A percentile compares a stretch with the other conserved stretches of the same genome.
Evolutionary conservation across 2,113 vertebrate genomes (phyloP).

Genomic region (Heterotis niloticus): DNA sequence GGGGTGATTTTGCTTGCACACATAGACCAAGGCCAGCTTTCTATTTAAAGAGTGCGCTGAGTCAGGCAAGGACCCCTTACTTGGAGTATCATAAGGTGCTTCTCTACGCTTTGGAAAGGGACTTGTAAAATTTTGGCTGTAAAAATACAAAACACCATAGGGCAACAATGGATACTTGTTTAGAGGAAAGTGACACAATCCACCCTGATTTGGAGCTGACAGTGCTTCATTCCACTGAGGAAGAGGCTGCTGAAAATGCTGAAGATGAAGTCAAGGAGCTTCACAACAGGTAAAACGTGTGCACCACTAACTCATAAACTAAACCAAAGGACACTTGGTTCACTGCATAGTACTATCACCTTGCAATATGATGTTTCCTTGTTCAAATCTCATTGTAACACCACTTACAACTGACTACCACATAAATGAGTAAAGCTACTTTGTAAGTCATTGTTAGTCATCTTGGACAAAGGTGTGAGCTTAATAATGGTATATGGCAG

Average conservation of each 20-base stretch:
- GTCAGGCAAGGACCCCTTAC: constrained; percentile 61
- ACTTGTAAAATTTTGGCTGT: not conserved
- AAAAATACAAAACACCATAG: no score
- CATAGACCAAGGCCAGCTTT: constrained; percentile 50
- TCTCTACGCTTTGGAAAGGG: constrained; percentile 13
- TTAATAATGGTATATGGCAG: no score
- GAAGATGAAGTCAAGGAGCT: constrained; percentile 68
- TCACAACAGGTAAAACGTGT: constrained; percentile 67
- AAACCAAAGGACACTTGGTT: no score
- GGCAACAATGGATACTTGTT: constrained; percentile 53
- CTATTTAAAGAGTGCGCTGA: constrained; percentile 88
- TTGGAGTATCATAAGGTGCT: constrained; percentile 30
- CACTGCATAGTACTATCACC: no score
- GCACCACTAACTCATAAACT: not conserved
- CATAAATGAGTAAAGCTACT: no score
- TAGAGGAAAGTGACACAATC: constrained; percentile 46
- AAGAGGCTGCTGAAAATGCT: constrained; percentile 25
- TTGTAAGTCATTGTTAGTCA: no score
- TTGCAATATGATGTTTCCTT: no score
- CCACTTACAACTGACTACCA: no score
- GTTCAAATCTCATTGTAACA: no score
- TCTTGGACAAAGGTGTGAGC: no score
- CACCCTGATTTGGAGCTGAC: constrained; percentile 61
- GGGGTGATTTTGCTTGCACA: constrained; percentile 25
- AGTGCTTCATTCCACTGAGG: constrained; percentile 47